Base-by-base conservation (phyloP, 2,113 vertebrate species). In the Gavia stellata region DNA sequence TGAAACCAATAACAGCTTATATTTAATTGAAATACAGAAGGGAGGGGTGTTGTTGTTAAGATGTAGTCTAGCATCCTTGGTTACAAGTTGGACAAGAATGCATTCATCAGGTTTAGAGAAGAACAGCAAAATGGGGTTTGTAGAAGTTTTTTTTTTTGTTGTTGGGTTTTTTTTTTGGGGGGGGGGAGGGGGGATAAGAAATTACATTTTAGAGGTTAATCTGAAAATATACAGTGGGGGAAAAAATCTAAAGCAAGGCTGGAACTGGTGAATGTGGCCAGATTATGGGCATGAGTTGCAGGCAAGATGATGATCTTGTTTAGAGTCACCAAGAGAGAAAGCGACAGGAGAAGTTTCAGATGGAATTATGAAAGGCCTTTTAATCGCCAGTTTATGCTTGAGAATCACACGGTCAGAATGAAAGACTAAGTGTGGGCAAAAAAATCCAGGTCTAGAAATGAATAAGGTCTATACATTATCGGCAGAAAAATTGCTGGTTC, bases 161-260 rank as follows among this genome's bases (percentile, higher is more conserved):
- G 6, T 5, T 58, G 28, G 1, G 0, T 29, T n/a, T 33, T 17
- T 47, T 74, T 55, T 45, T 16, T 6, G 6, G 3, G 3, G 2
- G 3, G 0, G 1, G 6, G 4, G 4, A 11, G 25, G 1, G 2
- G 12, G 17, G 1, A 17, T 65, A 50, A 2, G 17, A 86, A 63
- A 68, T 55, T 59, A 26, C 1, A 36, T 44, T 92, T 90, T 58
- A 85, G 31, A 63, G 23, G 29, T 72, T 45, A 89, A 66, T 70
- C 34, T 81, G 45, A 47, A 89, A 81, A 86, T 75, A 45, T 40
- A 24, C 1, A 19, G 16, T 52, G 21, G 8, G 7, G 4, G 5
- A 25, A 72, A 62, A 82, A 62, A 38, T n/a, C 24, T 89, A 71
- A 86, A 67, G 6, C 21, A 55, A 73, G 33, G 6, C 10, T 84